These are phyloP conservation scores for Volucella bombylans DNA, from an alignment of 2,888 invertebrate species.

Conservation along the genomic window DNA sequence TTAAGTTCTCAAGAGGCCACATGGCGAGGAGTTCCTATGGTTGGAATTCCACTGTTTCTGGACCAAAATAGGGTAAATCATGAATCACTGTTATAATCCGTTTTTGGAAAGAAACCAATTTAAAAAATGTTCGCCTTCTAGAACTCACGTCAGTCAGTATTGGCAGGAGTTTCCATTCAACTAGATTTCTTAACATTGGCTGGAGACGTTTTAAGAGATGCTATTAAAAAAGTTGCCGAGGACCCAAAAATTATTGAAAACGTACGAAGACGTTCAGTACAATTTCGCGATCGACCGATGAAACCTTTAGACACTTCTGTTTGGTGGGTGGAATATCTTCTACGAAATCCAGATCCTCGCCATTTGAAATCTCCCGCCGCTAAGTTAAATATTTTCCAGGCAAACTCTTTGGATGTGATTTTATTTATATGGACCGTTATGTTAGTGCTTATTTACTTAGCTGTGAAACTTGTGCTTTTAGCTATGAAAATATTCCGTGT, in stretches of 20 bases:
- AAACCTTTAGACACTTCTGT: slow-evolving; percentile 84
- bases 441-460: slow-evolving; percentile 2
- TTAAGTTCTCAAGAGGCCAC: slow-evolving; percentile 79
- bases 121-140: slow-evolving; percentile 13
- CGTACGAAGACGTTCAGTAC: slow-evolving; percentile 81
- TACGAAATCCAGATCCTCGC: slow-evolving; percentile 83
- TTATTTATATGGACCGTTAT: slow-evolving; percentile 18
- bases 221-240: slow-evolving; percentile 72
- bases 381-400: slow-evolving; percentile 82
- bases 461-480: not conserved
- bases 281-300: slow-evolving; percentile 83
- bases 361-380: slow-evolving; percentile 82
- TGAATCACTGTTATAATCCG: not conserved
- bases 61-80: slow-evolving; percentile 76
- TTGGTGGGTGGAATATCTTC: slow-evolving; percentile 86
- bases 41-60: slow-evolving; percentile 78
- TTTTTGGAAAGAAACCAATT: not conserved
- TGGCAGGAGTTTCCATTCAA: slow-evolving; percentile 74
- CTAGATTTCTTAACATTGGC: slow-evolving; percentile 74
- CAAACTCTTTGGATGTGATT: slow-evolving; percentile 81
- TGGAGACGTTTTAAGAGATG: slow-evolving; percentile 48
- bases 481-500: not conserved
- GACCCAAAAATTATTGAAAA: slow-evolving; percentile 62
- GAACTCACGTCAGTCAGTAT: slow-evolving; percentile 63
- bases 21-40: slow-evolving; percentile 78